Conservation (phyloP, 2,797 vertebrate genomes). For the Octomys mimax region DNA sequence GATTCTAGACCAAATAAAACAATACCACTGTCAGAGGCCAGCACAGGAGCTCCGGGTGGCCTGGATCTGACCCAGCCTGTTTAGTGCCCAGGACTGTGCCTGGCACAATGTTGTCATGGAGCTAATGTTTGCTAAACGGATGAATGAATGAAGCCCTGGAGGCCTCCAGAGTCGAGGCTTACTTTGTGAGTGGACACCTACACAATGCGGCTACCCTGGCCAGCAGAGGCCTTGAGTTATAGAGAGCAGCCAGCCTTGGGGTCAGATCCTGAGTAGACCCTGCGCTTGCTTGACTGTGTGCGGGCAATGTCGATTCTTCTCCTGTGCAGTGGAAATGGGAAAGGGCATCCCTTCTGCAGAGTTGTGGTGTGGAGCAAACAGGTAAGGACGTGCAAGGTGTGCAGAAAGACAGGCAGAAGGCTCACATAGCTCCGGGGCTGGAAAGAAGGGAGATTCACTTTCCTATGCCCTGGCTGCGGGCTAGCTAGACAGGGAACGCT, state of each 20-base stretch:
- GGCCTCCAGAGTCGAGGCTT: constrained; percentile 7
- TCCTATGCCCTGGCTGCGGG: fast-evolving
- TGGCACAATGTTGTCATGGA: fast-evolving
- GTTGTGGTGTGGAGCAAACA: neutral
- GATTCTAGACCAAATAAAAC: neutral
- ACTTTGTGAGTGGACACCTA: neutral
- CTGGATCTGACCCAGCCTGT: neutral
- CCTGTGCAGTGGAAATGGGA: neutral
- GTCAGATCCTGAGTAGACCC: neutral
- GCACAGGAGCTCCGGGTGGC: neutral
- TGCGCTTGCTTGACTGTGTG: neutral
- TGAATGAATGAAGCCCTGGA: neutral
- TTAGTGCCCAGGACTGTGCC: neutral
- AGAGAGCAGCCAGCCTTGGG: neutral
- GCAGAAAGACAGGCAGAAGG: neutral
- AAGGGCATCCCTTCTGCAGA: neutral
- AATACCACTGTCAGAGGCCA: neutral
- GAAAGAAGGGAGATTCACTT: neutral
- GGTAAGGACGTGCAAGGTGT: neutral
- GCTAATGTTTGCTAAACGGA: neutral
- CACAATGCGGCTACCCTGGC: neutral
- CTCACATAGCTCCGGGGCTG: neutral
- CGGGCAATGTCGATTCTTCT: neutral
- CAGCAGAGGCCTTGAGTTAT: neutral
- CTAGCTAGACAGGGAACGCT: neutral